These are phyloP conservation scores for Thunnus albacares DNA, from an alignment of 2,797 vertebrate genomes.

Conservation along the genomic window DNA sequence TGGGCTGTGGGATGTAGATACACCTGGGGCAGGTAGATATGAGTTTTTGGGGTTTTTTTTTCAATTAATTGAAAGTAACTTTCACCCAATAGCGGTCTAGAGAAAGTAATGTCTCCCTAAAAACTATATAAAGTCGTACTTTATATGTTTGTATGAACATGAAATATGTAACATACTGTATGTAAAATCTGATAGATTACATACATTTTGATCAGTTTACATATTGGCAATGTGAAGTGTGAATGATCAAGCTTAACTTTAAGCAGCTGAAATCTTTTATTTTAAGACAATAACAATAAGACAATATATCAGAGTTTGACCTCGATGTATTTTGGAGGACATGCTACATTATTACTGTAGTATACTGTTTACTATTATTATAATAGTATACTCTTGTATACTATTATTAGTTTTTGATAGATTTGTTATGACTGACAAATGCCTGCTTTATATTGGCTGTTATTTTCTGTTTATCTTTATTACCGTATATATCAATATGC, in stretches of 20 bases:
- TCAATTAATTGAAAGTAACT: not conserved
- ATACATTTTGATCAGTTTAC: not conserved
- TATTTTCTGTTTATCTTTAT: not conserved
- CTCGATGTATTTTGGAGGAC: not conserved
- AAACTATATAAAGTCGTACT: not conserved
- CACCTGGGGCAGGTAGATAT: not conserved
- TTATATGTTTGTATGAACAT: not conserved
- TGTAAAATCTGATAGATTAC: not conserved
- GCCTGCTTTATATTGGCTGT: not conserved
- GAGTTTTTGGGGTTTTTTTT: too few species aligned
- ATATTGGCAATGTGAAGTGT: not conserved
- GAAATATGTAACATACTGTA: too few species aligned
- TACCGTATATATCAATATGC: not conserved
- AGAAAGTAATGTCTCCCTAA: not conserved
- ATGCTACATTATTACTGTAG: not conserved
- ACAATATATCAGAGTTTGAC: not conserved
- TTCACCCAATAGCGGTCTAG: too few species aligned
- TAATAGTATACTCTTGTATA: too few species aligned
- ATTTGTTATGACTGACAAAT: not conserved
- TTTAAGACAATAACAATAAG: slow-evolving; percentile 53
- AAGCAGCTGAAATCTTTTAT: slow-evolving; percentile 27
- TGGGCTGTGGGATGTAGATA: slow-evolving; percentile 10
- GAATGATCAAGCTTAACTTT: slow-evolving; percentile 3
- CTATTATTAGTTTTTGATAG: not conserved
- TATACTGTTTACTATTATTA: not conserved